Base-by-base conservation (phyloP, 2,888 invertebrate species). In the Stenchaetothrips biformis region DNA sequence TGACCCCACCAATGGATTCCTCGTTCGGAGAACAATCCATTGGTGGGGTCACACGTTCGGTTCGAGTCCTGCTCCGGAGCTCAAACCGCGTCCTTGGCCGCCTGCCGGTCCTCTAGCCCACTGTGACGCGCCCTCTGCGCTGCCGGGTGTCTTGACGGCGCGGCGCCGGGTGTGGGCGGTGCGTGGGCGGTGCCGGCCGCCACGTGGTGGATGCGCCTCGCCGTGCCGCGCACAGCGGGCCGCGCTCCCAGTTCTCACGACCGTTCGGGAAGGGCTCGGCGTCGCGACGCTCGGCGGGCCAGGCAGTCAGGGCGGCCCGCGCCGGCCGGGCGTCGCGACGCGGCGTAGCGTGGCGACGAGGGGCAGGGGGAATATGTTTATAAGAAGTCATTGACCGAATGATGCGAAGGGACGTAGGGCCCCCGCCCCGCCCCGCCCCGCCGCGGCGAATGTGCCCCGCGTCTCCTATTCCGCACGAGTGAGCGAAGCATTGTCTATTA, bases 301-400 rank as follows among this genome's bases (percentile, higher is more conserved):
- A 18, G 18, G n/a, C n/a, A n/a, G n/a, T n/a, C n/a, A n/a, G n/a
- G n/a, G n/a, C n/a, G 8, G 67, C 67, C n/a, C 21, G 67, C 67
- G 11, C 21, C 67, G 9, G 21, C 8, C 11, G 25, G 2, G 59
- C 25, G 37, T 21, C 25, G 67, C 67, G 13, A 7, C 53, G 53
- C 53, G 53, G 53, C 53, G 53, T 53, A 53, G 53, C 53, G 53
- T 13, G 37, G 37, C 37, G 37, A 37, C 2, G 2, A 37, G 37
- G 37, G 37, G 37, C 4, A 37, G 37, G 37, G 37, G 37, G 37
- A 37, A 37, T 37, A 37, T 74, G 67, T 74, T 74, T 74, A 74
- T 74, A 74, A 74, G 67, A 74, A 74, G 67, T 74, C 67, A 74
- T 74, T 74, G 67, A 74, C 67, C 67, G 67, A 25, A 74, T 74